These are phyloP conservation scores for Paraplagusia blochii DNA, from an alignment of 2,113 vertebrate genomes.

Conservation along the genomic window DNA sequence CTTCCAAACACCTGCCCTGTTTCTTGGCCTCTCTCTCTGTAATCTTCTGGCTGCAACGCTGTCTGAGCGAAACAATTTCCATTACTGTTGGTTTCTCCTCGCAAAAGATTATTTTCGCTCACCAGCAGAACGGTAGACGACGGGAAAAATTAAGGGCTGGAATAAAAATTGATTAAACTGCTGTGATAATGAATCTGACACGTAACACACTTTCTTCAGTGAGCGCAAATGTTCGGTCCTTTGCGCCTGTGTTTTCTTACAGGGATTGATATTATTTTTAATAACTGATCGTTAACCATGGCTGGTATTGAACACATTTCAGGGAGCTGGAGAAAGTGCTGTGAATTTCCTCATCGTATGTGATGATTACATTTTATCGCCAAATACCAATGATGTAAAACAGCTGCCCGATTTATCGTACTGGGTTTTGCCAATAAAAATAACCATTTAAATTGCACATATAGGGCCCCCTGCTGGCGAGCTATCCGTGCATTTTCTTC, in stretches of 20 bases:
- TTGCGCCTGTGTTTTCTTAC: not conserved
- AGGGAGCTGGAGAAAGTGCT: not conserved
- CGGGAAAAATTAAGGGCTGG: not conserved
- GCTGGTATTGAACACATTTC: not conserved
- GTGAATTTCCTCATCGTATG: no score
- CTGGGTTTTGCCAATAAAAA: no score
- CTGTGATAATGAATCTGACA: not conserved
- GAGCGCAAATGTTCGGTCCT: not conserved
- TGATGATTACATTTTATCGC: no score
- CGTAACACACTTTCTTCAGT: not conserved
- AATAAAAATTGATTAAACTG: not conserved
- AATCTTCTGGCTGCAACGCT: not conserved
- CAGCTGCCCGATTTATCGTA: no score
- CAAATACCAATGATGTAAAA: no score
- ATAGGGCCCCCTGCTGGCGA: no score
- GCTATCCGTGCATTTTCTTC: no score
- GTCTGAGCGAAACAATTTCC: slow-evolving; percentile 14
- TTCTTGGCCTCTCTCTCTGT: slow-evolving; percentile 27
- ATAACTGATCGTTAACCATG: not conserved
- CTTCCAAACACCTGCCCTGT: slow-evolving; percentile 35
- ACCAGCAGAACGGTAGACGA: not conserved
- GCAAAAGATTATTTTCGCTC: not conserved
- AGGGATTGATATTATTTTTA: not conserved
- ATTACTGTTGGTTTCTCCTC: slow-evolving; percentile 1
- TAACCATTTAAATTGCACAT: no score